phyloP scores from a whole-genome alignment of 2,888 invertebrate species.

The Hemithea aestivaria region DNA sequence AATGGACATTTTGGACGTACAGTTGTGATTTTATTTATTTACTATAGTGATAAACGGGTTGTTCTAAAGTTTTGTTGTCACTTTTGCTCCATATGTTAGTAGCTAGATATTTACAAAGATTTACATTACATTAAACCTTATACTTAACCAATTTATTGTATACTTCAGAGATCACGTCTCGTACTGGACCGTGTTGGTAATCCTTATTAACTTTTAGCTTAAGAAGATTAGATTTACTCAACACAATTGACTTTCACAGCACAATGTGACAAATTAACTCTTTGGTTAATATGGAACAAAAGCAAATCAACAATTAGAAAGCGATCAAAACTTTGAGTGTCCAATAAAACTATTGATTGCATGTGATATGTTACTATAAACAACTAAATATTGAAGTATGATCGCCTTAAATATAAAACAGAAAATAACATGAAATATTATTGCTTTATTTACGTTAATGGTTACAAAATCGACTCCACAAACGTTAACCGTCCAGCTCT shows the following conservation, averaged over 20 bases:
- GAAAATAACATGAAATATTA: conserved; percentile 34
- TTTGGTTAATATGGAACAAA: conserved; percentile 59
- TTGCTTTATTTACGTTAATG: conserved; percentile 50
- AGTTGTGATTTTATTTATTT: conserved; percentile 66
- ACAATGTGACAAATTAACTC: conserved; percentile 21
- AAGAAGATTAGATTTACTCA: conserved; percentile 22
- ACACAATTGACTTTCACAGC: conserved; percentile 27
- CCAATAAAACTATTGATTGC: conserved; percentile 34
- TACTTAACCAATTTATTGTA: conserved; percentile 14
- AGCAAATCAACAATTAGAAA: conserved; percentile 52
- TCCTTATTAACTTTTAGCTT: not conserved
- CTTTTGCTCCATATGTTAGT: conserved; percentile 62
- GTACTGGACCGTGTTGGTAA: conserved; percentile 1
- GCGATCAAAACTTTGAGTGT: conserved; percentile 38
- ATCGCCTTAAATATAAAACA: conserved; percentile 36
- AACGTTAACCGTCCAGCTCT: conserved; percentile 39
- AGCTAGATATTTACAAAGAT: conserved; percentile 27
- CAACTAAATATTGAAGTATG: conserved; percentile 26
- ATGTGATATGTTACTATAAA: conserved; percentile 52
- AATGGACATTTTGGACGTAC: conserved; percentile 80
- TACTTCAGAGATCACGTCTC: conserved; percentile 2
- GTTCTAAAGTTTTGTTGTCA: conserved; percentile 56
- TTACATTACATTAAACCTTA: conserved; percentile 19
- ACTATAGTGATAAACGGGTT: conserved; percentile 60
- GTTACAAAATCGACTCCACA: conserved; percentile 42